Evolutionary conservation across 2,797 vertebrate genomes (phyloP), one percentile per base, ranked within the genome.

Genomic region (Eospalax fontanierii): DNA sequence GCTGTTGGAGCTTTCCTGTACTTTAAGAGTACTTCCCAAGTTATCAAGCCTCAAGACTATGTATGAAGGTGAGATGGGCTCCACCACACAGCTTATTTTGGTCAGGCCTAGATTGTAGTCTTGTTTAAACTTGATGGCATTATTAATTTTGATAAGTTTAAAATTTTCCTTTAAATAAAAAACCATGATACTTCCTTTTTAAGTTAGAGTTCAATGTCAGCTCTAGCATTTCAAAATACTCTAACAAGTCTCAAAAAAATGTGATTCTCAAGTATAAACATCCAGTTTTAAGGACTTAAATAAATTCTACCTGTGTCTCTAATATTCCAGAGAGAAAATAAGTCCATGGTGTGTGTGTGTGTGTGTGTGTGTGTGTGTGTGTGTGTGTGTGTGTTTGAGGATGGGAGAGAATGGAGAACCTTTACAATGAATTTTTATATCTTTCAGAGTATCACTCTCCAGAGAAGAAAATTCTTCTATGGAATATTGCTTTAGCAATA

Each of bases 41-140:
- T 92, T 95, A 94, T 89, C 66, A 74, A 87, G 93, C 78, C 90
- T 89, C 40, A 46, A 74, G 97, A 93, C 71, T 66, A 38, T 80
- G 78, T 21, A 28, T 91, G 63, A 89, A 65, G 65, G 70, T 0
- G 0, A 73, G 40, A 68, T 68, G 28, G 66, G 68, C 46, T 65
- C 33, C 21, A 57, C 63, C 89, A 76, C 75, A 82, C 24, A 68
- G 76, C 7, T n/a, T 33, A 80, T 85, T 97, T 81, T 91, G 95
- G 89, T 97, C 89, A 95, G n/a, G 68, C 22, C 38, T 74, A 96
- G 11, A 78, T 83, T 71, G 40, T 22, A 90, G 80, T 91, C 89
- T 89, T 85, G 71, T 95, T 96, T 33, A 85, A 68, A 82, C 10
- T 81, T 94, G 21, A 88, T 61, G 4, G 74, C 38, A 76, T 76